These are phyloP conservation scores for Podargus strigoides DNA, from an alignment of 2,797 vertebrate genomes.

Conservation along the genomic window DNA sequence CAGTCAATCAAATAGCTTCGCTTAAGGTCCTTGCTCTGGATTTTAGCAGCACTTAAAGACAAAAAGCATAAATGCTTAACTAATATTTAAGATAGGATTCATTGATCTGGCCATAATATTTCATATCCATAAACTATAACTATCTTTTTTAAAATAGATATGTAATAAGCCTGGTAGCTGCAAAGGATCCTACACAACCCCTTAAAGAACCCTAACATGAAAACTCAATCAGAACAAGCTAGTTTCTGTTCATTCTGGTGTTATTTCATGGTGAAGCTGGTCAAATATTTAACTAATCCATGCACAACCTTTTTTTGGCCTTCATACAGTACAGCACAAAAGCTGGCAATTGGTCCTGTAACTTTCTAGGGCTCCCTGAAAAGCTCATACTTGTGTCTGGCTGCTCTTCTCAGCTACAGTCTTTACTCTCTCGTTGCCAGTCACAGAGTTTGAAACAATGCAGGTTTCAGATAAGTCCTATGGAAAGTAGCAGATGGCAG, in stretches of 20 bases:
- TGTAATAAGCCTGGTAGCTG: background rate
- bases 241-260: background rate
- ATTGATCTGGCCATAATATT: background rate
- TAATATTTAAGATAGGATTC: background rate
- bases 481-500: background rate
- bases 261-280: background rate
- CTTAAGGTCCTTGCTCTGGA: background rate
- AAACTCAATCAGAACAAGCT: background rate
- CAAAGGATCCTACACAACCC: background rate
- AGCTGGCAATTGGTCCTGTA: background rate
- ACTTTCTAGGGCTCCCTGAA: background rate
- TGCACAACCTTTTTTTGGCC: background rate
- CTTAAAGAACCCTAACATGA: background rate
- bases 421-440: background rate
- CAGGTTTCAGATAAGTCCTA: background rate
- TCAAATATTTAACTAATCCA: background rate
- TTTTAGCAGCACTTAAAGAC: background rate
- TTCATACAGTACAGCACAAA: background rate
- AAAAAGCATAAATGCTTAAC: background rate
- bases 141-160: background rate
- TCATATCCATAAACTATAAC: background rate
- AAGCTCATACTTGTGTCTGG: background rate
- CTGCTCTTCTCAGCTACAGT: background rate
- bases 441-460: background rate
- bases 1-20: background rate